Evolutionary conservation across 2,888 invertebrate genomes (phyloP).

Genomic region (Lycophotia porphyrea): DNA sequence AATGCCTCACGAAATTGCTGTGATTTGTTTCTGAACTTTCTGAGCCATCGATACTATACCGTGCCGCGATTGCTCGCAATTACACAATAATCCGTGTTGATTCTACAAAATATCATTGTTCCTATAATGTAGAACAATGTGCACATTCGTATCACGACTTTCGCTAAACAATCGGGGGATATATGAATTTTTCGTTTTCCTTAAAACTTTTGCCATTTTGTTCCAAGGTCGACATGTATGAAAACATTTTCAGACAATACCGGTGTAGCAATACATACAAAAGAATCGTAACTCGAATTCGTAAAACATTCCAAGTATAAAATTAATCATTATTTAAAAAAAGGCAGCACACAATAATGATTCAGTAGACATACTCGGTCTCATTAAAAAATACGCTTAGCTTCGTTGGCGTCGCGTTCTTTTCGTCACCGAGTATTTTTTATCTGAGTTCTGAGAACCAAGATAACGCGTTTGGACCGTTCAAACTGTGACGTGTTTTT

Average conservation of each 20-base stretch:
- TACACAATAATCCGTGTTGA: conserved; percentile 84
- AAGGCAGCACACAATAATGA: conserved; percentile 48
- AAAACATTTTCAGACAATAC: background rate
- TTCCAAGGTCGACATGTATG: conserved; percentile 13
- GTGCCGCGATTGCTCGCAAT: conserved; percentile 78
- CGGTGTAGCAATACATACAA: conserved; percentile 9
- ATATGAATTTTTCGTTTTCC: conserved; percentile 32
- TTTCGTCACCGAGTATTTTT: conserved; percentile 77
- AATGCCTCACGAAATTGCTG: conserved; percentile 85
- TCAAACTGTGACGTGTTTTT: conserved; percentile 75
- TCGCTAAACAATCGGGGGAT: conserved; percentile 58
- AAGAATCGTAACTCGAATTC: background rate
- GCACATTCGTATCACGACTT: conserved; percentile 67
- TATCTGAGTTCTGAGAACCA: conserved; percentile 77
- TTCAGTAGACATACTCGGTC: conserved; percentile 60
- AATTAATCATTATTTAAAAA: conserved; percentile 22
- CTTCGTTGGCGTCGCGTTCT: conserved; percentile 65
- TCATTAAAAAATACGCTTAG: conserved; percentile 70
- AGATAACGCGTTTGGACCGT: conserved; percentile 75
- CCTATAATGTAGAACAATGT: conserved; percentile 63
- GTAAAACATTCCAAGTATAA: conserved; percentile 18
- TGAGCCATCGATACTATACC: conserved; percentile 78
- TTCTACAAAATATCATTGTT: conserved; percentile 78
- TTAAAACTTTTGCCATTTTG: conserved; percentile 17
- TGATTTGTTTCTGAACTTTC: conserved; percentile 84